phyloP scores from a whole-genome alignment of 1,140 invertebrate genomes.

The Procambarus clarkii region DNA sequence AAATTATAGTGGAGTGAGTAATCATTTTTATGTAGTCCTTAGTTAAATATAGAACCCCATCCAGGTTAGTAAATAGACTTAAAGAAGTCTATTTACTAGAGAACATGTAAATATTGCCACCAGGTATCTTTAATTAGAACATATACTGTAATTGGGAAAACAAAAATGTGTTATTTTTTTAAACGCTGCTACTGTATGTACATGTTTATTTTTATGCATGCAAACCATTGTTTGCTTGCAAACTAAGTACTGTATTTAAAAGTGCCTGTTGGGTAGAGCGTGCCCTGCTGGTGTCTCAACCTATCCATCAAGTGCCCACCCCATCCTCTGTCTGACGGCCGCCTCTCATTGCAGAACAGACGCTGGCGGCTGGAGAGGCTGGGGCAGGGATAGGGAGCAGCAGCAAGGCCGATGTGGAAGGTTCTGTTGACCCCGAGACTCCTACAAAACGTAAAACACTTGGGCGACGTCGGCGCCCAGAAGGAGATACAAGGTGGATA shows the following conservation, averaged over 20 bases:
- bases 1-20: too few relatives aligned
- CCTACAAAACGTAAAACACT: background rate
- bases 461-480: constrained; percentile 22
- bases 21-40: too few relatives aligned
- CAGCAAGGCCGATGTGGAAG: constrained; percentile 8
- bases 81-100: too few relatives aligned
- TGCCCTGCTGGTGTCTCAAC: background rate
- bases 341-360: constrained; percentile 62
- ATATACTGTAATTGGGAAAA: too few relatives aligned
- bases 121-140: too few relatives aligned
- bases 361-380: constrained; percentile 33
- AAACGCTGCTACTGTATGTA: background rate
- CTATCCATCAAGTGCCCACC: constrained; percentile 12
- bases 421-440: background rate
- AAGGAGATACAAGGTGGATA: constrained; percentile 49
- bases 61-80: too few relatives aligned
- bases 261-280: background rate
- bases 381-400: constrained; percentile 5
- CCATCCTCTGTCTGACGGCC: constrained; percentile 41
- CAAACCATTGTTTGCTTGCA: background rate
- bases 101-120: too few relatives aligned
- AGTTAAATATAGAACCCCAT: too few relatives aligned
- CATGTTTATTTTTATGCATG: background rate
- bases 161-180: too few relatives aligned
- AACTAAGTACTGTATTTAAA: background rate